Conservation (phyloP, 1,140 invertebrate species). For the Polypedilum vanderplanki region DNA sequence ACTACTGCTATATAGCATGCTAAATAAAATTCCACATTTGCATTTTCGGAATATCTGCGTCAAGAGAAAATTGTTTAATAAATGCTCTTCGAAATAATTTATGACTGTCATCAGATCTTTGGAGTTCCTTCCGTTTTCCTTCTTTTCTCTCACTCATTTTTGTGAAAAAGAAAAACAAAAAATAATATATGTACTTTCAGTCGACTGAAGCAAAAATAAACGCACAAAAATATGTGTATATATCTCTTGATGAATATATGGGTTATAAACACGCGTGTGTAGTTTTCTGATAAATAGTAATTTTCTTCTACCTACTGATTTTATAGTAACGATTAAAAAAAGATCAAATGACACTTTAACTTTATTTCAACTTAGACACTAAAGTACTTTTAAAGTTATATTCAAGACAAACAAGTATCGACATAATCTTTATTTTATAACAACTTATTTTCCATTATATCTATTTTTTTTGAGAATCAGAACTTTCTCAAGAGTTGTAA, state of each 20-base stretch:
- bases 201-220: not conserved
- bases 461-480: not conserved
- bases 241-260: not conserved
- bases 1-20: not conserved
- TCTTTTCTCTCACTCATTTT: not conserved
- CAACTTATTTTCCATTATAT: too few species aligned
- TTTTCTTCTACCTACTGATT: too few species aligned
- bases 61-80: conserved; percentile 28
- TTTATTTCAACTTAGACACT: too few species aligned
- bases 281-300: too few species aligned
- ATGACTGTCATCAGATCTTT: conserved; percentile 22
- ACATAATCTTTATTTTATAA: too few species aligned
- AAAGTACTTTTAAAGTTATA: not conserved
- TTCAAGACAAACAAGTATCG: not conserved
- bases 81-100: conserved; percentile 11
- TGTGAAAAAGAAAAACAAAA: not conserved
- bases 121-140: conserved; percentile 5
- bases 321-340: too few species aligned
- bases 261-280: not conserved
- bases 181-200: not conserved
- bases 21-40: conserved; percentile 25
- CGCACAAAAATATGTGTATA: not conserved
- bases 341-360: not conserved
- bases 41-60: conserved; percentile 26
- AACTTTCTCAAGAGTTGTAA: conserved; percentile 10